phyloP scores from a whole-genome alignment of 2,113 vertebrate genomes.

The Eurypyga helias region DNA sequence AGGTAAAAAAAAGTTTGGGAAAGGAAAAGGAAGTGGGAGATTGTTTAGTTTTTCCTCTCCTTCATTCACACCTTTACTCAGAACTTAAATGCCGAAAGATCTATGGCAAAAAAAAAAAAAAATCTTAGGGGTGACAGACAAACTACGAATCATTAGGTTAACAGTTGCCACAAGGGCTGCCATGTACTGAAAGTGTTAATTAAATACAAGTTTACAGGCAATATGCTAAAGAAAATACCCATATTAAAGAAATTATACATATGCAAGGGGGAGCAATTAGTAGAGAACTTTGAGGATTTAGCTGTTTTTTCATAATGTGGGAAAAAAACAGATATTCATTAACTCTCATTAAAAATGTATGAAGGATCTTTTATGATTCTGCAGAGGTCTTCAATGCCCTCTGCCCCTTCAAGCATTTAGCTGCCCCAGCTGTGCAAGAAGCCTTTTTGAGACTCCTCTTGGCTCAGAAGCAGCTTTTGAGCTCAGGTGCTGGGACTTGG shows the following conservation, averaged over 20 bases:
- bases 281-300: not conserved
- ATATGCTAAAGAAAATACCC: not conserved
- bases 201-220: not conserved
- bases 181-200: not conserved
- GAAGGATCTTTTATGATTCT: not conserved
- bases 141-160: not conserved
- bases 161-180: not conserved
- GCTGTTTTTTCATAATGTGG: not conserved
- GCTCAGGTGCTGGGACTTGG: not conserved
- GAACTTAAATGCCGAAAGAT: not conserved
- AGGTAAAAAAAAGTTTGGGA: not conserved
- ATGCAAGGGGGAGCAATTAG: not conserved
- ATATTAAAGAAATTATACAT: not conserved
- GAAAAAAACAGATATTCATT: not conserved
- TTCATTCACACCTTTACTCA: not conserved
- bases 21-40: not conserved
- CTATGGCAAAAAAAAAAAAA: not conserved
- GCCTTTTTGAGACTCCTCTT: not conserved
- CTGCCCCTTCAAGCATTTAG: not conserved
- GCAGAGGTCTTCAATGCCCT: not conserved
- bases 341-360: not conserved
- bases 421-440: not conserved
- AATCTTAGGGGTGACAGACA: not conserved
- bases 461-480: not conserved
- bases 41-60: not conserved